These are phyloP conservation scores for Colossoma macropomum DNA, from an alignment of 2,113 vertebrate species.

Conservation along the genomic window DNA sequence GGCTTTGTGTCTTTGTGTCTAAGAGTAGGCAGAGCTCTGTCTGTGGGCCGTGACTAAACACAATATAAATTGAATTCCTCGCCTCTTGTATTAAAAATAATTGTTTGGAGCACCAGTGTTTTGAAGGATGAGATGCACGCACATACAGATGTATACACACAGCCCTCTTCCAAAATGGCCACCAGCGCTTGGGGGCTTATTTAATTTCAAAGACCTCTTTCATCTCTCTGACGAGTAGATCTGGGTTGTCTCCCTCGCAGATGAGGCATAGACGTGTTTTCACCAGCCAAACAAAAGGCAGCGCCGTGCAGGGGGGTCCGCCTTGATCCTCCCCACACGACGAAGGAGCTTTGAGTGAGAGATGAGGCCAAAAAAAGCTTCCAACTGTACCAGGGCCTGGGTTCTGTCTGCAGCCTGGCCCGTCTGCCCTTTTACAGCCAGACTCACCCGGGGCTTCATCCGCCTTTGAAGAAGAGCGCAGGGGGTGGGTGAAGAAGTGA, in stretches of 20 bases:
- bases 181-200: slow-evolving; percentile 17
- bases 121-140: slow-evolving; percentile 24
- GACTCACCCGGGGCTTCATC: slow-evolving; percentile 17
- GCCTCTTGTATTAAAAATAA: slow-evolving; percentile 40
- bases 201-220: slow-evolving; percentile 55
- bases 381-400: slow-evolving; percentile 8
- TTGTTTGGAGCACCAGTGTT: slow-evolving; percentile 26
- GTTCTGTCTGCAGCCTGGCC: slow-evolving; percentile 22
- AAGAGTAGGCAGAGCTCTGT: neutral
- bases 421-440: neutral
- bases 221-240: slow-evolving; percentile 37
- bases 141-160: neutral
- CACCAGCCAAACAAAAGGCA: slow-evolving; percentile 47
- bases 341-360: slow-evolving; percentile 29
- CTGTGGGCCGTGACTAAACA: slow-evolving; percentile 17
- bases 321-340: slow-evolving; percentile 37
- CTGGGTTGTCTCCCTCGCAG: slow-evolving; percentile 32
- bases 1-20: slow-evolving; percentile 24
- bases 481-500: neutral
- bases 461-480: slow-evolving; percentile 41
- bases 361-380: slow-evolving; percentile 12
- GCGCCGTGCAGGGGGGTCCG: neutral
- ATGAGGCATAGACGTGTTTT: slow-evolving; percentile 36
- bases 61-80: slow-evolving; percentile 34
- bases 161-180: neutral